Conservation (phyloP, 2,113 vertebrate genomes). For the Bathybates hornii region DNA sequence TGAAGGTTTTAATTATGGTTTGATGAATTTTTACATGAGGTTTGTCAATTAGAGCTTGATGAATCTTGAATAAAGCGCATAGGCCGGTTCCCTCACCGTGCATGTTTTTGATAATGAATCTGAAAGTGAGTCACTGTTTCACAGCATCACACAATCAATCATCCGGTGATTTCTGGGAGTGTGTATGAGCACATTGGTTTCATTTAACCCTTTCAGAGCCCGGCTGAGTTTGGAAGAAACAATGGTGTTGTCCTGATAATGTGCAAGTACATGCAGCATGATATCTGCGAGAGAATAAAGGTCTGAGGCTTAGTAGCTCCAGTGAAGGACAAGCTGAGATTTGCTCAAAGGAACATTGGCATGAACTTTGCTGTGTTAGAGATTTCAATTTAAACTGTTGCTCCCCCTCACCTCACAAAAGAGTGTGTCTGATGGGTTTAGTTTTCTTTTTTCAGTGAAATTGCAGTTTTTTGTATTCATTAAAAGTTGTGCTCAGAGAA, state of each 20-base stretch:
- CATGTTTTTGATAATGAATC: constrained; percentile 20
- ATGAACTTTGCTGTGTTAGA: background rate
- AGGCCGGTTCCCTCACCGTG: background rate
- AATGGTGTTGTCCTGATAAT: background rate
- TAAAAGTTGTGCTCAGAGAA: background rate
- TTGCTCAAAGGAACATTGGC: background rate
- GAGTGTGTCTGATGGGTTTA: background rate
- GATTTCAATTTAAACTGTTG: background rate
- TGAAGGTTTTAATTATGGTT: constrained; percentile 47
- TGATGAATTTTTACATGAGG: constrained; percentile 33
- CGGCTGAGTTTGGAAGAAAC: background rate
- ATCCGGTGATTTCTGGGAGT: background rate
- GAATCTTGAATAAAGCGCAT: constrained; percentile 27
- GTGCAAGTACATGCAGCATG: background rate
- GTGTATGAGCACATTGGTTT: background rate
- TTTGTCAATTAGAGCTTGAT: constrained; percentile 44
- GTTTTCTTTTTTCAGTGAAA: background rate
- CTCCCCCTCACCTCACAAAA: background rate
- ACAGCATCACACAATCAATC: background rate
- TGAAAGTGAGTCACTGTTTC: background rate
- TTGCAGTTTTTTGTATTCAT: background rate
- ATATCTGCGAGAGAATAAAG: background rate
- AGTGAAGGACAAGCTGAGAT: background rate
- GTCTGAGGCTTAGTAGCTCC: background rate
- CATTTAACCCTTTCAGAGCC: background rate